Evolutionary conservation across 2,113 vertebrate species (phyloP).

Genomic region (Pycnonotus jocosus): DNA sequence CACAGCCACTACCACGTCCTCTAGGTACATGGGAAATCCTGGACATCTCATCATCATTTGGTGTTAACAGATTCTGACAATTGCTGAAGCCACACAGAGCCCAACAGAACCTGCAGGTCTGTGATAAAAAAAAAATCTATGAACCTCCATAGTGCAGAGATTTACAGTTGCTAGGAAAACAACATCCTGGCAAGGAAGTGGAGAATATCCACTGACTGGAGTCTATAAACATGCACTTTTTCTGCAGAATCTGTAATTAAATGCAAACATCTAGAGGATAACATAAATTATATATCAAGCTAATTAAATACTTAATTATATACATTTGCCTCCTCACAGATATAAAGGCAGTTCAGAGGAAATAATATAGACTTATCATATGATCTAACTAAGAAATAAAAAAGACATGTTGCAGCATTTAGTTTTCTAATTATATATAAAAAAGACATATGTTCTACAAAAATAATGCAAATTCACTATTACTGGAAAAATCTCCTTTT

Average conservation of each 20-base stretch:
- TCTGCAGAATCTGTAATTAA: not conserved
- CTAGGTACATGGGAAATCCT: not conserved
- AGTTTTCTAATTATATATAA: not conserved
- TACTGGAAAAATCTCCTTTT: not conserved
- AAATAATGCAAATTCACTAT: not conserved
- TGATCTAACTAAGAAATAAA: not conserved
- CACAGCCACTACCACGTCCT: not conserved
- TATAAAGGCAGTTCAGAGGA: not conserved
- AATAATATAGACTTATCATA: not conserved
- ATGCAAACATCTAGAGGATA: conserved; percentile 13
- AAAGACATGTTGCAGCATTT: not conserved
- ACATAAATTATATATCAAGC: not conserved
- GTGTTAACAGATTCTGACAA: not conserved
- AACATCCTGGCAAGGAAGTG: not conserved
- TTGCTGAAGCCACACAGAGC: not conserved
- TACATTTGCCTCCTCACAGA: not conserved
- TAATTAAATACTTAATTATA: not conserved
- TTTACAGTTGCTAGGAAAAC: not conserved
- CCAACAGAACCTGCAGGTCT: not conserved
- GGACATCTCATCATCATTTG: not conserved
- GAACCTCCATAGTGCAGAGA: not conserved
- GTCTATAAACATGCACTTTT: not conserved
- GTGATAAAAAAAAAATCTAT: not conserved
- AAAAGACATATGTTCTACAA: not conserved
- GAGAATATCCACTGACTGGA: not conserved